phyloP scores from a whole-genome alignment of 2,888 invertebrate genomes.

The Eudasyphora cyanicolor region DNA sequence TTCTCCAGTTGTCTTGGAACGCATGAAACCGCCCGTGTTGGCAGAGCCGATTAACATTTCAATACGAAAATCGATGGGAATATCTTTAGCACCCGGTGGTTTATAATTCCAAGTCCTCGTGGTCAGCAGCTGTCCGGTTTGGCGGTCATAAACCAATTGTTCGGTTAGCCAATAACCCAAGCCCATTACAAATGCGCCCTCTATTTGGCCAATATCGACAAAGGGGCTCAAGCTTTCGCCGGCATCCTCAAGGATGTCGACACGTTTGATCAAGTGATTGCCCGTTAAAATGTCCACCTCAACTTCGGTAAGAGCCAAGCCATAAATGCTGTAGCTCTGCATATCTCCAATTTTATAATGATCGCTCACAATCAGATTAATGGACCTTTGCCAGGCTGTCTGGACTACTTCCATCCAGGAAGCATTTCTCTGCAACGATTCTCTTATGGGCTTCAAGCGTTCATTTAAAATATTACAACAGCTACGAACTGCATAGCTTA shows the following conservation, averaged over 20 bases:
- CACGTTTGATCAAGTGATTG: conserved; percentile 84
- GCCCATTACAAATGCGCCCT: conserved; percentile 89
- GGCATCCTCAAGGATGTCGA: conserved; percentile 87
- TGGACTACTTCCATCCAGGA: conserved; percentile 83
- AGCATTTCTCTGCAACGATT: conserved; percentile 52
- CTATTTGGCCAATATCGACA: conserved; percentile 87
- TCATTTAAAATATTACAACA: conserved; percentile 83
- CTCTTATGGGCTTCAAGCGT: conserved; percentile 82
- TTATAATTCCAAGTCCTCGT: conserved; percentile 90
- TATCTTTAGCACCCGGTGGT: conserved; percentile 87
- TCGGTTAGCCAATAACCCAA: conserved; percentile 88
- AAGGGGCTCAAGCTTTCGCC: conserved; percentile 86
- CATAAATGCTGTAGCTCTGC: conserved; percentile 83
- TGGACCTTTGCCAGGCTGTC: conserved; percentile 80
- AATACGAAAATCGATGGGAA: conserved; percentile 87
- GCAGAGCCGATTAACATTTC: conserved; percentile 84
- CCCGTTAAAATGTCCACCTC: conserved; percentile 90
- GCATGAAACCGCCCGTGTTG: conserved; percentile 84
- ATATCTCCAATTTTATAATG: conserved; percentile 81
- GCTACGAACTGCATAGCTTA: conserved; percentile 82
- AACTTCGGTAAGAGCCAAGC: conserved; percentile 84
- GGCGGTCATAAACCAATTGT: conserved; percentile 83
- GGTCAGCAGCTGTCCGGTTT: conserved; percentile 85
- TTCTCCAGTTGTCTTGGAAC: conserved; percentile 86
- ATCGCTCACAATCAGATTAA: conserved; percentile 83